Percentiles rank a stretch among this genome's conserved stretches.
These are phyloP conservation scores for Tillus elongatus DNA, from an alignment of 2,888 invertebrate genomes.

Conservation along the genomic window DNA sequence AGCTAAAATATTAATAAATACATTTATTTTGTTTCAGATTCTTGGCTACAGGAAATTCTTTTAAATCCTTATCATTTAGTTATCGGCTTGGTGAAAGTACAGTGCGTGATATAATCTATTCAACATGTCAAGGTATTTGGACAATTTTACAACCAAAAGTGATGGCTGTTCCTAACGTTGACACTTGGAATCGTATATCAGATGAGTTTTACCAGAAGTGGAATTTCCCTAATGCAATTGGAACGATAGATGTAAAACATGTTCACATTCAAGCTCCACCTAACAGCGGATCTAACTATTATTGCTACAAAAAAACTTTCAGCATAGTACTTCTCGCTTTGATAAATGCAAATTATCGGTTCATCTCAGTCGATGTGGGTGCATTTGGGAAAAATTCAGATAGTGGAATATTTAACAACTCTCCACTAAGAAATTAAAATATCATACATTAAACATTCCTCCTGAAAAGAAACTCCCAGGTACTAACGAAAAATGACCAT, in stretches of 20 bases:
- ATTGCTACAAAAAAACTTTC: slow-evolving; percentile 13
- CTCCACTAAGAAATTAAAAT: slow-evolving; percentile 12
- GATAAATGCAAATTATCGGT: slow-evolving; percentile 11
- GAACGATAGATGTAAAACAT: slow-evolving; percentile 10
- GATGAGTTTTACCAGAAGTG: slow-evolving; percentile 14
- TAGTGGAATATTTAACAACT: slow-evolving; percentile 16
- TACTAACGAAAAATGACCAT: slow-evolving; percentile 7
- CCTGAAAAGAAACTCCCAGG: slow-evolving; percentile 8
- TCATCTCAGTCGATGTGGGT: slow-evolving; percentile 13
- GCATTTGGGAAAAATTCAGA: slow-evolving; percentile 14
- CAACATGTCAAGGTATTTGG: slow-evolving; percentile 18
- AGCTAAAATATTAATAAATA: too few species aligned
- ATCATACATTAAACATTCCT: slow-evolving; percentile 8
- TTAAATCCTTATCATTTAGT: slow-evolving; percentile 22
- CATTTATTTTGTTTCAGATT: too few species aligned
- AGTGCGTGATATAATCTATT: slow-evolving; percentile 19
- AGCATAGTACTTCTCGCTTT: slow-evolving; percentile 13
- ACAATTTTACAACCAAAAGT: slow-evolving; percentile 19
- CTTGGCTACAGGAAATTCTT: too few species aligned
- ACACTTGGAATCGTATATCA: slow-evolving; percentile 19
- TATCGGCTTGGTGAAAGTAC: slow-evolving; percentile 22
- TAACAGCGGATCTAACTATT: slow-evolving; percentile 11
- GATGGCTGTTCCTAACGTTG: slow-evolving; percentile 18
- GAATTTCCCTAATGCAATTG: slow-evolving; percentile 15
- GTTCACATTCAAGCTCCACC: slow-evolving; percentile 8